Percentiles rank a stretch among this genome's conserved stretches.
Conservation (phyloP, 2,797 vertebrate species). For the Rhabdophis nuchalis region DNA sequence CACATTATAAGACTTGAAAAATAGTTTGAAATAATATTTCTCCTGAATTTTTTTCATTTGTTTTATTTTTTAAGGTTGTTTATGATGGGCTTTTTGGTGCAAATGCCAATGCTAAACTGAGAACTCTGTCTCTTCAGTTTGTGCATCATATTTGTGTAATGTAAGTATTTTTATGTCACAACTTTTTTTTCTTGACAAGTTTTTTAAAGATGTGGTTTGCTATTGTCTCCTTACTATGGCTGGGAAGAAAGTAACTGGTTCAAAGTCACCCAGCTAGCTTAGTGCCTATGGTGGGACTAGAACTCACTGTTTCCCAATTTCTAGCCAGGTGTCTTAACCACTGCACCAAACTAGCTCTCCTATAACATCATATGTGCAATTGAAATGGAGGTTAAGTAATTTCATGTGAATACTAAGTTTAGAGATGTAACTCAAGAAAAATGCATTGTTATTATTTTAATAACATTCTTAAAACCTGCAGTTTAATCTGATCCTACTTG, state of each 20-base stretch:
- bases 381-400: neutral
- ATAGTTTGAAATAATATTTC: constrained; percentile 5
- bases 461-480: neutral
- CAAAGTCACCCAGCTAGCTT: neutral
- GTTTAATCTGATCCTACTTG: neutral
- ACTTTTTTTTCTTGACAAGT: neutral
- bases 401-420: neutral
- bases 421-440: neutral
- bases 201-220: neutral
- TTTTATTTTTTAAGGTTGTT: constrained; percentile 79
- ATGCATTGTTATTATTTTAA: neutral
- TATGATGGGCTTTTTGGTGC: constrained; percentile 96
- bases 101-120: constrained; percentile 94
- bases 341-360: neutral
- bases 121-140: constrained; percentile 92
- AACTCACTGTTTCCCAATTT: neutral
- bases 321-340: neutral
- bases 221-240: neutral
- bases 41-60: constrained; percentile 2
- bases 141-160: constrained; percentile 95
- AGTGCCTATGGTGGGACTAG: neutral
- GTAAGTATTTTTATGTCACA: constrained; percentile 70
- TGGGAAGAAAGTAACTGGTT: neutral
- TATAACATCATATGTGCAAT: neutral
- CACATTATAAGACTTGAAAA: neutral